Evolutionary conservation across 2,113 vertebrate species (phyloP).

Genomic region (Nycticryphes semicollaris): DNA sequence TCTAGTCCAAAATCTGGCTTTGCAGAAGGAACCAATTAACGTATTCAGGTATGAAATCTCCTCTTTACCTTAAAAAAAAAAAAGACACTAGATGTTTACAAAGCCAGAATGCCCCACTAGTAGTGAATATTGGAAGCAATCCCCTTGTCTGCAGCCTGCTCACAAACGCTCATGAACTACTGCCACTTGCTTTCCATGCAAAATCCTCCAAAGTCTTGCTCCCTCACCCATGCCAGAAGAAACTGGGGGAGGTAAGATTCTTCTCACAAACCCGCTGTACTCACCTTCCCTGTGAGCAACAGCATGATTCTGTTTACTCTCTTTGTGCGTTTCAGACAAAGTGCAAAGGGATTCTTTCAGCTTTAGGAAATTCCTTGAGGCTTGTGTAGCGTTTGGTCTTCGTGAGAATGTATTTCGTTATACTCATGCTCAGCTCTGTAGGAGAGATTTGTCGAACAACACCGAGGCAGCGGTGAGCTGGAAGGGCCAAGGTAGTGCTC

Average conservation of each 20-base stretch:
- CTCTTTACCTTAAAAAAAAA: neutral
- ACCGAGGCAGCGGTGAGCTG: neutral
- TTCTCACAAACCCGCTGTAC: neutral
- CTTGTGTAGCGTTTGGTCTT: neutral
- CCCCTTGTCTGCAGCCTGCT: neutral
- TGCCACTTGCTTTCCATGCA: neutral
- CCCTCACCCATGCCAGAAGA: neutral
- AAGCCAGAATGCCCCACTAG: neutral
- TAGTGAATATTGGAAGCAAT: neutral
- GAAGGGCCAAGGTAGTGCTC: neutral
- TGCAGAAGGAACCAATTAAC: neutral
- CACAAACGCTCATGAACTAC: neutral
- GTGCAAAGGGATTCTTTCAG: neutral
- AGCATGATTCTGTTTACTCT: neutral
- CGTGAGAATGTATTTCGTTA: neutral
- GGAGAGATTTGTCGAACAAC: neutral
- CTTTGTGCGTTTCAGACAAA: neutral
- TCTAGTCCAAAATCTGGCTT: neutral
- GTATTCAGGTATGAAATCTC: neutral
- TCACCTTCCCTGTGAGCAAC: neutral
- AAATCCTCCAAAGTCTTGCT: neutral
- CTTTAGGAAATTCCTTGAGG: neutral
- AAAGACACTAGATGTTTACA: neutral
- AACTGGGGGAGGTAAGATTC: neutral
- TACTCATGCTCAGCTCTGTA: neutral